Base-by-base conservation (phyloP, 1,140 invertebrate species). In the Zaprionus africanus region DNA sequence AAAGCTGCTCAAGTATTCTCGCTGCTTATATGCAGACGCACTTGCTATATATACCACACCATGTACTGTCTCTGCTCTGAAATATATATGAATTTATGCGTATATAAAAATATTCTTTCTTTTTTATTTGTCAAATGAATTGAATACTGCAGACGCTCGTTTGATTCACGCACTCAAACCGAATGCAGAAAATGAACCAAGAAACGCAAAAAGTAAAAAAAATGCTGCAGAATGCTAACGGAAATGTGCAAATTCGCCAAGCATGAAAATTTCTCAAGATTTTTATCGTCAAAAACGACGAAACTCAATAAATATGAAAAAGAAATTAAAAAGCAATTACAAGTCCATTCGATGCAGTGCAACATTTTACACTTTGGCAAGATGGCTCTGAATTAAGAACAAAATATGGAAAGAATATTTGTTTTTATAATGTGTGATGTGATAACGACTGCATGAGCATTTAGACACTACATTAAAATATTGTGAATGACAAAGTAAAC, bases 41-140 rank as follows among this genome's bases (percentile, higher is more conserved):
- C 41, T 17, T n/a, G 36, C 60, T 26, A 31, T 38, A 61, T 7
- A 13, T 15, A 15, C 31, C 31, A 11, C 11, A 9, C 31, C 31
- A 34, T 11, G 9, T 11, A 34, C 31, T 34, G 31, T 34, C 31
- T 31, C 4, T 41, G 15, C 15, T 15, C n/a, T 46, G n/a, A n/a
- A 46, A 46, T 46, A 46, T 51, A 51, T 24, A 51, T 51, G 11
- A 51, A 51, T 51, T 51, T 51, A 13, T 51, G 19, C 19, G 19
- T 49, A 54, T 19, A 46, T 69, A 28, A 41, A 59, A 75, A 78
- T 68, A 78, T 24, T 56, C 51, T 54, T 73, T 38, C 49, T 56
- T 81, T 81, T 72, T 75, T 78, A 62, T 65, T 75, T 54, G 59
- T 57, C 81, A 49, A 57, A 66, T 79, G 67, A 76, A 79, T 68